Conservation (phyloP, 2,888 invertebrate genomes). For the Automeris io region DNA sequence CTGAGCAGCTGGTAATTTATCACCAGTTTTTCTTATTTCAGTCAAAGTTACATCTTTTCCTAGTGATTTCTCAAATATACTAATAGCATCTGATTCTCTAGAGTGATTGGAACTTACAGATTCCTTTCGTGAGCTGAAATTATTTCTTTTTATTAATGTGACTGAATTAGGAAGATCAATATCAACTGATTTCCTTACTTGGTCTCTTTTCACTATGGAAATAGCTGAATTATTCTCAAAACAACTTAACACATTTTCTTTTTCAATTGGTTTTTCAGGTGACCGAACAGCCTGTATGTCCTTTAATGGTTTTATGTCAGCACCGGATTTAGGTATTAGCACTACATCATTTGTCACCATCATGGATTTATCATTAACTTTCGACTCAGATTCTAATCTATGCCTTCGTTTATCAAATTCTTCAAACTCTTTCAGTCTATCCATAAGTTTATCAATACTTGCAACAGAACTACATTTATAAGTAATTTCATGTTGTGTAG, state of each 20-base stretch:
- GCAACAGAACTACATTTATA: constrained; percentile 58
- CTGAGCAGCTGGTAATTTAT: constrained; percentile 43
- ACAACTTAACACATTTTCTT: constrained; percentile 68
- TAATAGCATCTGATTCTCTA: constrained; percentile 65
- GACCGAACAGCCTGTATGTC: constrained; percentile 63
- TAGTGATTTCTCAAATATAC: constrained; percentile 68
- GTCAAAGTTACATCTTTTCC: constrained; percentile 71
- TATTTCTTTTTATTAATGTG: constrained; percentile 68
- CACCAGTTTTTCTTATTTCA: constrained; percentile 68
- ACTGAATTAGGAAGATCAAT: constrained; percentile 68
- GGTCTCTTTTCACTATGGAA: constrained; percentile 70
- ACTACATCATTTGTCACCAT: constrained; percentile 72
- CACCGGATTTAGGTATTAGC: constrained; percentile 64
- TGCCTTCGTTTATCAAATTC: constrained; percentile 70
- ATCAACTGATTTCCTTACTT: constrained; percentile 63
- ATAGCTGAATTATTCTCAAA: constrained; percentile 74
- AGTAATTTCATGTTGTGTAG: constrained; percentile 46
- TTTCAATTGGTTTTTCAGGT: constrained; percentile 61
- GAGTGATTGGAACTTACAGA: constrained; percentile 70
- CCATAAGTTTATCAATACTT: constrained; percentile 71
- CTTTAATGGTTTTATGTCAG: constrained; percentile 63
- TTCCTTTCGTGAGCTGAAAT: constrained; percentile 62
- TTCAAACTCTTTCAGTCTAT: constrained; percentile 69
- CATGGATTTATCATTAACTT: constrained; percentile 53
- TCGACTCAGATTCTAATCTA: constrained; percentile 57